phyloP scores from a whole-genome alignment of 2,113 vertebrate genomes.

The Archilochus colubris region DNA sequence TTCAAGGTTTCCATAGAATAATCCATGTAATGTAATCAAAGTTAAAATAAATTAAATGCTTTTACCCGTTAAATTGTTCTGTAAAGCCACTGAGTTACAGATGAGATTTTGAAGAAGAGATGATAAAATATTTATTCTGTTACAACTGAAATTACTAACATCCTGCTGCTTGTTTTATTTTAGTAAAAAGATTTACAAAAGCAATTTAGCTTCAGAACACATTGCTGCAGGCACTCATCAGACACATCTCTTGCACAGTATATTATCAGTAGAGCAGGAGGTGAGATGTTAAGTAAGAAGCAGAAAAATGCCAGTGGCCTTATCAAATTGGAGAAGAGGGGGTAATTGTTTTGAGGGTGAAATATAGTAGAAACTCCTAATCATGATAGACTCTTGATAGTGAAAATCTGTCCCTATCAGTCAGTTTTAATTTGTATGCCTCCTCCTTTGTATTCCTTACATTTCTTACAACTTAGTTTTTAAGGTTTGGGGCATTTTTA shows the following conservation, averaged over 20 bases:
- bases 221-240: conserved; percentile 26
- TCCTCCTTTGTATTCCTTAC: not conserved
- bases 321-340: not conserved
- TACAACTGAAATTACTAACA: conserved; percentile 45
- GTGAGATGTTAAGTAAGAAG: conserved; percentile 39
- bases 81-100: not conserved
- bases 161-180: conserved; percentile 25
- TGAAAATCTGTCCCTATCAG: too few species aligned
- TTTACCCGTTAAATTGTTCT: conserved; percentile 2
- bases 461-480: not conserved
- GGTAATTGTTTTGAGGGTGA: not conserved
- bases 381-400: not conserved
- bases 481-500: not conserved
- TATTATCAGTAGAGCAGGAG: conserved; percentile 30
- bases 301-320: not conserved
- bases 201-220: not conserved
- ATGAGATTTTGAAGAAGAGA: conserved; percentile 26
- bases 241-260: not conserved
- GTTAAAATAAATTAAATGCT: conserved; percentile 11
- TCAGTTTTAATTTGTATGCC: too few species aligned
- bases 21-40: not conserved
- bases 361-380: not conserved
- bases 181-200: not conserved
- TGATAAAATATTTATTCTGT: conserved; percentile 57
- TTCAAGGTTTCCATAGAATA: not conserved